Evolutionary conservation across 2,888 invertebrate species (phyloP).

Genomic region (Dugesia japonica): DNA sequence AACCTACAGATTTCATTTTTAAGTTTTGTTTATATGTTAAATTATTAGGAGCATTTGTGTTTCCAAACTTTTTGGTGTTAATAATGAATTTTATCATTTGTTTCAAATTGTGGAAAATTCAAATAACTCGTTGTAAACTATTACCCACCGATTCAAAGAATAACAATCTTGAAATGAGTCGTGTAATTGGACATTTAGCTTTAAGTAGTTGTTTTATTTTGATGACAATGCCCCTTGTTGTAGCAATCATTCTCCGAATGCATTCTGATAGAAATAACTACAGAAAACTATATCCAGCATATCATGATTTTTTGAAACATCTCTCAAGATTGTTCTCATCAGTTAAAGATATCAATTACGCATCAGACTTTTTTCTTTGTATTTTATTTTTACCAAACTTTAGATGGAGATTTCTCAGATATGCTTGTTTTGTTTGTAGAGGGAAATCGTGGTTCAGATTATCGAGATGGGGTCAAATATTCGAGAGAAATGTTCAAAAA

Average conservation of each 20-base stretch:
- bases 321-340: conserved; percentile 34
- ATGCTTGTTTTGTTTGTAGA: conserved; percentile 25
- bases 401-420: conserved; percentile 31
- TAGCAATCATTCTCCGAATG: conserved; percentile 23
- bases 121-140: conserved; percentile 17
- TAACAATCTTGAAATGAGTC: conserved; percentile 29
- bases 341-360: conserved; percentile 33
- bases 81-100: conserved; percentile 27
- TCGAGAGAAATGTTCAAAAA: not conserved
- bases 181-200: conserved; percentile 32
- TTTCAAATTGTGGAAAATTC: conserved; percentile 24
- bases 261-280: conserved; percentile 21
- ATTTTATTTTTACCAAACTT: conserved; percentile 32
- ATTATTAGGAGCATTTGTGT: conserved; percentile 25
- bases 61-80: conserved; percentile 30
- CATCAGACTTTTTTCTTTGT: conserved; percentile 33
- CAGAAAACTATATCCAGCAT: conserved; percentile 12
- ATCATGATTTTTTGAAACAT: conserved; percentile 26
- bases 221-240: conserved; percentile 32
- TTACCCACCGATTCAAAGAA: conserved; percentile 23
- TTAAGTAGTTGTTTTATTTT: conserved; percentile 32
- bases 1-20: not conserved
- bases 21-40: conserved; percentile 21
- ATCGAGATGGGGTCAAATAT: not conserved
- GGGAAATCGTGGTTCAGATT: not conserved